phyloP scores from a whole-genome alignment of 2,113 vertebrate genomes.

The Ceratotherium simum region DNA sequence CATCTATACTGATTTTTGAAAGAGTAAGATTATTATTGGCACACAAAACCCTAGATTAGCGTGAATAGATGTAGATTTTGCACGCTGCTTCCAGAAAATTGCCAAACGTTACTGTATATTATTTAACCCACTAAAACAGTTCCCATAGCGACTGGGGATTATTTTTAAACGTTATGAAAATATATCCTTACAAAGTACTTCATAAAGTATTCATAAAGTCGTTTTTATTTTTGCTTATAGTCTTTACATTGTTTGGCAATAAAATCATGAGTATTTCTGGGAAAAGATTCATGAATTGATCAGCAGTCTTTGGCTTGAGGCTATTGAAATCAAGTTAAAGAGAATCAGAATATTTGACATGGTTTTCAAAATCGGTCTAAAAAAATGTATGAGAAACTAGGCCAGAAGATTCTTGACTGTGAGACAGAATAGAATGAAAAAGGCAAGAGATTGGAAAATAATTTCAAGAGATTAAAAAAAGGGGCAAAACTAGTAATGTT shows the following conservation, averaged over 20 bases:
- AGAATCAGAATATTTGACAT: background rate
- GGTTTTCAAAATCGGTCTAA: background rate
- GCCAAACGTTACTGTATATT: slow-evolving; percentile 4
- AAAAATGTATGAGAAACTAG: background rate
- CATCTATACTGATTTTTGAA: slow-evolving; percentile 55
- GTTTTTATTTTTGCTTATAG: slow-evolving; percentile 22
- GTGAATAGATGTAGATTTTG: slow-evolving; percentile 14
- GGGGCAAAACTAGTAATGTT: background rate
- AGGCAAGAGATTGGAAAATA: background rate
- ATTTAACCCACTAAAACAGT: slow-evolving; percentile 48
- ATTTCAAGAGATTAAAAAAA: background rate
- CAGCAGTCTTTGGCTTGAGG: background rate
- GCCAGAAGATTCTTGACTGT: background rate
- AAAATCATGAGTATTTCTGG: background rate
- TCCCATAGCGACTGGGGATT: background rate
- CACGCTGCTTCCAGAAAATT: slow-evolving; percentile 28
- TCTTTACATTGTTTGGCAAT: slow-evolving; percentile 24
- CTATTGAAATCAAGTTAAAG: background rate
- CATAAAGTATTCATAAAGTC: background rate
- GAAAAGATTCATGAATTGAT: background rate
- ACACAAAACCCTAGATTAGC: slow-evolving; percentile 36
- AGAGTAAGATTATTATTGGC: slow-evolving; percentile 49
- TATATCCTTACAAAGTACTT: slow-evolving; percentile 43
- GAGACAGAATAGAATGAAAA: background rate
- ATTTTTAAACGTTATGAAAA: slow-evolving; percentile 56